phyloP scores from a whole-genome alignment of 2,113 vertebrate species.

The Tragelaphus imberbis region DNA sequence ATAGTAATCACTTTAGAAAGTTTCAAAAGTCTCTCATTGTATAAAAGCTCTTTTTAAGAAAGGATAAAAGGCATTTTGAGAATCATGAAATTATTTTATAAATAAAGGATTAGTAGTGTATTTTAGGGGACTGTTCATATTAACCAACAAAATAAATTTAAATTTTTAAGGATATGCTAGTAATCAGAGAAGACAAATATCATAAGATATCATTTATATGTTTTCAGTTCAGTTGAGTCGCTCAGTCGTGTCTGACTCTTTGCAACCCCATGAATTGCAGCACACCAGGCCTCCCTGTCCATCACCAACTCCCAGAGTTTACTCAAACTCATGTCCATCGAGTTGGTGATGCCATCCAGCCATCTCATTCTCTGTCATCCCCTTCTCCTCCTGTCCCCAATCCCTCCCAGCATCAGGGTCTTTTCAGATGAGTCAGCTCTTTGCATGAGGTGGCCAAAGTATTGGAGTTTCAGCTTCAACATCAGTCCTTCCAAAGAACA shows the following conservation, averaged over 20 bases:
- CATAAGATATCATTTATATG: not conserved
- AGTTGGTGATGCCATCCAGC: too few relatives aligned
- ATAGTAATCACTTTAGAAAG: not conserved
- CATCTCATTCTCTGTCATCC: too few relatives aligned
- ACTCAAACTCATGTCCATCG: too few relatives aligned
- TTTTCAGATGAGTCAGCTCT: too few relatives aligned
- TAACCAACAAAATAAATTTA: constrained; percentile 33
- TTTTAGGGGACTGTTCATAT: not conserved
- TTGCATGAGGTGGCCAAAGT: too few relatives aligned
- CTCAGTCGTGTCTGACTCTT: rapidly evolving
- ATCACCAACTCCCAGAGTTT: too few relatives aligned
- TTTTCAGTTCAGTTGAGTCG: not conserved
- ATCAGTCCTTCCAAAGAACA: too few relatives aligned
- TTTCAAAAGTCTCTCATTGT: not conserved
- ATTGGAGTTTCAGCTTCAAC: too few relatives aligned
- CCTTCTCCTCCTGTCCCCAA: too few relatives aligned
- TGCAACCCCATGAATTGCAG: too few relatives aligned
- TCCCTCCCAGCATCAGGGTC: too few relatives aligned
- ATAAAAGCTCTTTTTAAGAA: constrained; percentile 4
- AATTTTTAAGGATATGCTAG: not conserved
- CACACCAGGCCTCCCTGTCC: too few relatives aligned
- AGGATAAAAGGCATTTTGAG: not conserved
- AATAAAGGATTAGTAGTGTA: not conserved
- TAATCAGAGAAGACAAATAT: not conserved
- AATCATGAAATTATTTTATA: constrained; percentile 11